Base-by-base conservation (phyloP, 2,113 vertebrate species). In the Pygathrix nemaeus region DNA sequence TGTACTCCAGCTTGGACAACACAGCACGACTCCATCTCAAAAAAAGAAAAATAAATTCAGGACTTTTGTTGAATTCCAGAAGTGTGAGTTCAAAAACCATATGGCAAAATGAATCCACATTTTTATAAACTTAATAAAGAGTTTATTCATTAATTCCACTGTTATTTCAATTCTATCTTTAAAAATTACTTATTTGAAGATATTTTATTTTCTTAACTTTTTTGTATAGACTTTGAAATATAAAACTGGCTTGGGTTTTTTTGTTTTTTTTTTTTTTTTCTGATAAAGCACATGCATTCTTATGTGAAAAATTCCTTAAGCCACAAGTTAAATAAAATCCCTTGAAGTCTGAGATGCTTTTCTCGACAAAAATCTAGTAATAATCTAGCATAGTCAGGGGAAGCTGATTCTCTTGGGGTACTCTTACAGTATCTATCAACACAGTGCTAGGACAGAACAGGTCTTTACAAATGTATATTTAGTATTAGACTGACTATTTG, bases 281-380 rank as follows among this genome's bases (percentile, higher is more conserved):
- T 92, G 82, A 68, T 35, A 73, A 95, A 52, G 35, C 38, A 59
- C 1, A 55, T 35, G 35, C 20, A 50, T 91, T 80, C 96, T 78
- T 81, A 48, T 45, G 35, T 72, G 43, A 61, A 96, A 88, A 95
- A 73, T 35, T 90, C n/a, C n/a, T 88, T n/a, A 55, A 84, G 79
- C 38, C 45, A 64, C 50, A 90, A 91, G 57, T 87, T 86, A 76
- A 84, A 91, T 13, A 86, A 68, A 88, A 96, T 38, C 43, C 55
- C 14, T 23, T 35, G 8, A 85, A 40, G 32, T 68, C 30, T 76
- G 59, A 76, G 55, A 50, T 43, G 32, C 12, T 61, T 59, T 86
- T 50, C 73, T 80, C 48, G 61, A 96, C 57, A 92, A 93, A 92
- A 97, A 40, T 35, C 72, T 43, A 40, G 25, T 40, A 35, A 84